Evolutionary conservation across 2,113 vertebrate species (phyloP).

Genomic region (Microtus pennsylvanicus): DNA sequence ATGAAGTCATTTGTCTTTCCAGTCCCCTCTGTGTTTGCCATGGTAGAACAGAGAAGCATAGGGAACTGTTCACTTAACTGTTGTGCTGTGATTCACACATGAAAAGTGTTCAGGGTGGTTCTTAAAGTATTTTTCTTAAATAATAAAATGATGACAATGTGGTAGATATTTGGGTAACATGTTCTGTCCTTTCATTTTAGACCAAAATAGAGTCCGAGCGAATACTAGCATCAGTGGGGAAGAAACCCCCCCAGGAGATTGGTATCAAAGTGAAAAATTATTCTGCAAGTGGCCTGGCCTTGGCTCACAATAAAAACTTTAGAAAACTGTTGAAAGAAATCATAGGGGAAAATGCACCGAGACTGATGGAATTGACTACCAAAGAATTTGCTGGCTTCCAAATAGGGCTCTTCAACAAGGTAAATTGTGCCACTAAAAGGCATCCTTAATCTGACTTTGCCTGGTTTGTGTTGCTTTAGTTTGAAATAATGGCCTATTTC

Average conservation of each 20-base stretch:
- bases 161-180: slow-evolving; percentile 82
- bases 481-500: slow-evolving; percentile 48
- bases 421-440: slow-evolving; percentile 73
- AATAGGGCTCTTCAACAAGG: slow-evolving; percentile 93
- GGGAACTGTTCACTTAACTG: slow-evolving; percentile 73
- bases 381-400: slow-evolving; percentile 94
- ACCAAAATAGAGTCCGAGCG: slow-evolving; percentile 93
- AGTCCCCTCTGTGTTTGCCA: slow-evolving; percentile 64
- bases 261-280: slow-evolving; percentile 94
- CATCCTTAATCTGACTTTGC: slow-evolving; percentile 6
- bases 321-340: slow-evolving; percentile 92
- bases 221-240: slow-evolving; percentile 94
- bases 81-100: slow-evolving; percentile 77
- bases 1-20: slow-evolving; percentile 46
- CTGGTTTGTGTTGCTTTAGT: background rate
- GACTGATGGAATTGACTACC: slow-evolving; percentile 89
- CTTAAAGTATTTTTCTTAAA: slow-evolving; percentile 77
- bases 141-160: slow-evolving; percentile 65
- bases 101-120: slow-evolving; percentile 73
- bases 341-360: slow-evolving; percentile 88
- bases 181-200: slow-evolving; percentile 86
- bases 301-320: slow-evolving; percentile 90
- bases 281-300: slow-evolving; percentile 87
- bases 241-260: slow-evolving; percentile 92
- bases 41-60: slow-evolving; percentile 76